Base-by-base conservation (phyloP, 2,888 invertebrate species). In the Adineta ricciae region DNA sequence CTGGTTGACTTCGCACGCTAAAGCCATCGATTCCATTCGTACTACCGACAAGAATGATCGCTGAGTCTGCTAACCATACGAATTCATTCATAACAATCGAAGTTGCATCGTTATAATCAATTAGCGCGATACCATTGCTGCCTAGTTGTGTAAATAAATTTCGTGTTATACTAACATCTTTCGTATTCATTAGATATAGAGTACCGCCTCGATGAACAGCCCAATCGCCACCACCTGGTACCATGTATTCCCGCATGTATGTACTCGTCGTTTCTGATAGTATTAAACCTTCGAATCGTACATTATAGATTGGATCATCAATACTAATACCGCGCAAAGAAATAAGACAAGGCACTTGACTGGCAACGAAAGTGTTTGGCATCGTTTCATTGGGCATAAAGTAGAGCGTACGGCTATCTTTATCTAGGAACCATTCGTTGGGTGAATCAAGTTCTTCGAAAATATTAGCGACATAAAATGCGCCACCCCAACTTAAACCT, bases 271-370 rank as follows among this genome's bases (percentile, higher is more conserved):
- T 64, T 64, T 64, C 56, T 14, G 56, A 27, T 9, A 64, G 27
- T 5, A 64, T 64, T 27, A 64, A 21, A 64, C 56, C 56, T 64
- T 64, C 27, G n/a, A 64, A 27, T 27, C 11, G 56, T 64, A 64
- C 56, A 21, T 64, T 64, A 3, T 64, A 8, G 24, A 64, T 27
- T 4, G 56, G 27, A 64, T 24, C 24, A 2, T 64, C 14, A 9
- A 64, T 64, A 64, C 24, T 64, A 64, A 11, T 64, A 27, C 56
- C 56, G 27, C 14, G 4, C 56, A 64, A 27, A 27, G 56, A 64
- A 64, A 64, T 64, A 27, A 64, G 56, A 64, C 56, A 64, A 64
- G 56, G 56, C n/a, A 64, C 27, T 64, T 64, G 56, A 64, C 56
- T 64, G 14, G 56, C 56, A 27, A 64, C 56, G 27, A 64, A 64